These are phyloP conservation scores for Zootoca vivipara DNA, from an alignment of 2,113 vertebrate genomes.

Conservation along the genomic window DNA sequence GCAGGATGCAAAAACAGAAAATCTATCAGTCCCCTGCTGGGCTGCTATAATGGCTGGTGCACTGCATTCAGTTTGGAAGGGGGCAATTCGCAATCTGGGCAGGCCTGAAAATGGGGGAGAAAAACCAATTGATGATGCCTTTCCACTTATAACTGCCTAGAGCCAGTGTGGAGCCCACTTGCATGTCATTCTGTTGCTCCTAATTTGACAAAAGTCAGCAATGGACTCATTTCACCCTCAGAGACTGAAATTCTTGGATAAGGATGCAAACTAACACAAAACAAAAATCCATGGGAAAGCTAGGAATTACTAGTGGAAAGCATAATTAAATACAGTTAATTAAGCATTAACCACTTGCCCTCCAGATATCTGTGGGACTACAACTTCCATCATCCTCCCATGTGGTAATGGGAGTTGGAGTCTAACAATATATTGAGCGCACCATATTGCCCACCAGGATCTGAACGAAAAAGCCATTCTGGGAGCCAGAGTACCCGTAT, in stretches of 20 bases:
- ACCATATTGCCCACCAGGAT: too few relatives aligned
- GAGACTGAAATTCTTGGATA: neutral
- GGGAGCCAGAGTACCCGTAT: neutral
- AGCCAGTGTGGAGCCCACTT: too few relatives aligned
- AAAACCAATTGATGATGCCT: neutral
- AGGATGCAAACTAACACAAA: neutral
- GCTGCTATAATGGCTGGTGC: neutral
- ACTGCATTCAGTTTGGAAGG: neutral
- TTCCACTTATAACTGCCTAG: neutral
- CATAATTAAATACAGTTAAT: neutral
- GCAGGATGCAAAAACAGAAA: neutral
- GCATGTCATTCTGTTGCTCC: neutral
- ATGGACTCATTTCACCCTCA: neutral
- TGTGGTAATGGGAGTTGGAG: too few relatives aligned
- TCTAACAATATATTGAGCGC: too few relatives aligned
- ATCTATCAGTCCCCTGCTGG: neutral
- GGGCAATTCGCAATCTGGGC: neutral
- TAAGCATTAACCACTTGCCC: too few relatives aligned
- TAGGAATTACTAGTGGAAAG: neutral
- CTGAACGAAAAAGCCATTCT: neutral
- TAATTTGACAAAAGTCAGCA: neutral
- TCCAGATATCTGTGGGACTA: too few relatives aligned
- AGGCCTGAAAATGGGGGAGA: neutral
- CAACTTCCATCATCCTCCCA: too few relatives aligned
- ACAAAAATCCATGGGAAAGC: neutral